Evolutionary conservation across 1,140 invertebrate species (phyloP).

Genomic region (Drosophila baimaii): DNA sequence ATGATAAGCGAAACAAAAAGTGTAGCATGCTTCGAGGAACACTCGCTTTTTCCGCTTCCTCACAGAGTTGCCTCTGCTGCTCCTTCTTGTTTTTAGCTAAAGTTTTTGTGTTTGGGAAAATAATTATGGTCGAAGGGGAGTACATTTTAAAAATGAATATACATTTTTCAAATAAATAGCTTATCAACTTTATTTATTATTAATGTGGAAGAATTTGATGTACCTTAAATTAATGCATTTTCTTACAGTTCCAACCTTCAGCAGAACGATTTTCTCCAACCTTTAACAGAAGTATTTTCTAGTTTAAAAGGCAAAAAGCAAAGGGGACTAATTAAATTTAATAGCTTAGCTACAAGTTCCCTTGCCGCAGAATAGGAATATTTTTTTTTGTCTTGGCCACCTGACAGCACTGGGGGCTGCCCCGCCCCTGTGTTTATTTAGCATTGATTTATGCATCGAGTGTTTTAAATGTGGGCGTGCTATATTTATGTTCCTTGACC

Average conservation of each 20-base stretch:
- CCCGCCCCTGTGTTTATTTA: slow-evolving; percentile 41
- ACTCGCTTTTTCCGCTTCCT: background rate
- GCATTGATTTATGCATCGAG: slow-evolving; percentile 75
- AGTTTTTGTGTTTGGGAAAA: background rate
- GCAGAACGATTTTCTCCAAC: background rate
- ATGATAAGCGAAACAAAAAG: slow-evolving; percentile 43
- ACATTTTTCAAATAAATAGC: too few relatives aligned
- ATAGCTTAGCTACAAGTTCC: background rate
- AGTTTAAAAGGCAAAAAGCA: background rate
- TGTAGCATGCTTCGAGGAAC: slow-evolving; percentile 42
- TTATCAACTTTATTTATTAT: background rate
- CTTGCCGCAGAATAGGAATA: background rate
- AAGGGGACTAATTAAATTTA: background rate
- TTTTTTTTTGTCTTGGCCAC: slow-evolving; percentile 10
- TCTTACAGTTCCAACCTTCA: background rate
- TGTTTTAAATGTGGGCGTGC: slow-evolving; percentile 71
- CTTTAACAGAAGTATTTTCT: background rate
- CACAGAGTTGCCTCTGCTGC: background rate
- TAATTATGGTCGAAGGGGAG: too few relatives aligned
- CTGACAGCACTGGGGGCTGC: slow-evolving; percentile 18
- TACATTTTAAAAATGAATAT: background rate
- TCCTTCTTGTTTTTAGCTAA: background rate
- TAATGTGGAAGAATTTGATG: background rate
- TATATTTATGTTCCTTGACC: slow-evolving; percentile 62
- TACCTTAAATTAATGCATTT: background rate